These are phyloP conservation scores for Procambarus clarkii DNA, from an alignment of 1,140 invertebrate genomes.

Conservation along the genomic window DNA sequence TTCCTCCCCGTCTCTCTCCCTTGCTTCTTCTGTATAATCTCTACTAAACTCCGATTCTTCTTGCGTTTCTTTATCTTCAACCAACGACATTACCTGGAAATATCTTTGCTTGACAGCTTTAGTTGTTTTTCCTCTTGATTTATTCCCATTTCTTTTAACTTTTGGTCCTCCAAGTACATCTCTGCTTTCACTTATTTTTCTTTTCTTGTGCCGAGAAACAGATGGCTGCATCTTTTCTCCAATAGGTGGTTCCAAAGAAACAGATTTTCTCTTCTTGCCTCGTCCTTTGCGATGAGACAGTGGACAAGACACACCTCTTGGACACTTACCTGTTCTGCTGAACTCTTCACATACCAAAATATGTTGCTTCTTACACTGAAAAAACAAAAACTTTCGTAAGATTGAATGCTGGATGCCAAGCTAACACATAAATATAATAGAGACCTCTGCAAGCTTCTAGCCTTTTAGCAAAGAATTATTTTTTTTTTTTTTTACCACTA, in stretches of 20 bases:
- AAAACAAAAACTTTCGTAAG: not conserved
- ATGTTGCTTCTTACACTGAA: constrained; percentile 70
- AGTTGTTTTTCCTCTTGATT: not conserved
- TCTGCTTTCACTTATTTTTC: constrained; percentile 45
- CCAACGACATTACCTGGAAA: constrained; percentile 12
- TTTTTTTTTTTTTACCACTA: no score
- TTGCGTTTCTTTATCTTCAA: not conserved
- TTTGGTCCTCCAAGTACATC: constrained; percentile 45
- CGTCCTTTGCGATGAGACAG: constrained; percentile 49
- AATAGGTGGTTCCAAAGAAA: not conserved
- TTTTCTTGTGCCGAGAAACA: constrained; percentile 21
- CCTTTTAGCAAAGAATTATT: no score
- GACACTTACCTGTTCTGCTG: constrained; percentile 54
- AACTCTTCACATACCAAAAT: constrained; percentile 66
- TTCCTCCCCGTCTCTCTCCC: not conserved
- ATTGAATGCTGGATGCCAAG: not conserved
- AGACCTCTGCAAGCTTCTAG: no score
- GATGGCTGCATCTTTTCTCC: not conserved
- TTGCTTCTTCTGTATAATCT: not conserved
- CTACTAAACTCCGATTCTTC: not conserved
- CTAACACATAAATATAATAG: constrained; percentile 75
- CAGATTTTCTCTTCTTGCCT: constrained; percentile 5
- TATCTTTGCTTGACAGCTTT: constrained; percentile 43
- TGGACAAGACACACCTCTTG: constrained; percentile 60
- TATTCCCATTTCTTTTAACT: constrained; percentile 33